phyloP scores from a whole-genome alignment of 2,797 vertebrate species.

The Sebastiscus albofasciatus region DNA sequence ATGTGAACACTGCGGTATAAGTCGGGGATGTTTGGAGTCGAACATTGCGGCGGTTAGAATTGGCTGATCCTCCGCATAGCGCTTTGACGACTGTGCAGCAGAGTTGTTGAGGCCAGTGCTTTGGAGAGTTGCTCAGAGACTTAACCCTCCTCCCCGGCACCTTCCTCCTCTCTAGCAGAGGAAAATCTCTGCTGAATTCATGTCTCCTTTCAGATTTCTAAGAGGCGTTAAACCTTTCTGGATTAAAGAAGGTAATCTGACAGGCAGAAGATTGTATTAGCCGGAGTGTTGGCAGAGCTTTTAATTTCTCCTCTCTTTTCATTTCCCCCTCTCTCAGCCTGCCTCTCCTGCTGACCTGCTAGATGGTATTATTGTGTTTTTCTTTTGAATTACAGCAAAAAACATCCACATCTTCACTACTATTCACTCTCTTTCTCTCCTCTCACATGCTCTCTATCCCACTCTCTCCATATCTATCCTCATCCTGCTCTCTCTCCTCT shows the following conservation, averaged over 20 bases:
- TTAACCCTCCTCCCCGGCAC: slow-evolving; percentile 64
- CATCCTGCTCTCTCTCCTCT: slow-evolving; percentile 16
- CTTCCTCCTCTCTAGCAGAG: slow-evolving; percentile 64
- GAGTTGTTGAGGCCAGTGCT: slow-evolving; percentile 72
- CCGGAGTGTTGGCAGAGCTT: slow-evolving; percentile 83
- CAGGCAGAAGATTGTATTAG: slow-evolving; percentile 87
- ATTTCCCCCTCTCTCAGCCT: slow-evolving; percentile 56
- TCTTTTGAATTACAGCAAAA: slow-evolving; percentile 72
- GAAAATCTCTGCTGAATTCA: slow-evolving; percentile 81
- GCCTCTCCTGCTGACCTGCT: slow-evolving; percentile 74
- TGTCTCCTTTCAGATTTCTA: slow-evolving; percentile 83
- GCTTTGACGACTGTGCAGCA: slow-evolving; percentile 50
- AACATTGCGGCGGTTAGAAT: slow-evolving; percentile 24
- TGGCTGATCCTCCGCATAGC: slow-evolving; percentile 61
- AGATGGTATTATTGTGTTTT: slow-evolving; percentile 73
- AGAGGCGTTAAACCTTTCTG: slow-evolving; percentile 84
- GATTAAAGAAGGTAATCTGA: slow-evolving; percentile 87
- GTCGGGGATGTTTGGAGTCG: not conserved
- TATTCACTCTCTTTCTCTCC: slow-evolving; percentile 46
- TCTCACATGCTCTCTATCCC: slow-evolving; percentile 35
- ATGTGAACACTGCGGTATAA: not conserved
- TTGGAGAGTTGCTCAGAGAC: slow-evolving; percentile 70
- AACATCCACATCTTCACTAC: slow-evolving; percentile 66
- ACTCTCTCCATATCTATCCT: slow-evolving; percentile 39
- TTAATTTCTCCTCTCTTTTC: slow-evolving; percentile 76